Conservation (phyloP, 2,113 vertebrate species). For the Mus spicilegus region DNA sequence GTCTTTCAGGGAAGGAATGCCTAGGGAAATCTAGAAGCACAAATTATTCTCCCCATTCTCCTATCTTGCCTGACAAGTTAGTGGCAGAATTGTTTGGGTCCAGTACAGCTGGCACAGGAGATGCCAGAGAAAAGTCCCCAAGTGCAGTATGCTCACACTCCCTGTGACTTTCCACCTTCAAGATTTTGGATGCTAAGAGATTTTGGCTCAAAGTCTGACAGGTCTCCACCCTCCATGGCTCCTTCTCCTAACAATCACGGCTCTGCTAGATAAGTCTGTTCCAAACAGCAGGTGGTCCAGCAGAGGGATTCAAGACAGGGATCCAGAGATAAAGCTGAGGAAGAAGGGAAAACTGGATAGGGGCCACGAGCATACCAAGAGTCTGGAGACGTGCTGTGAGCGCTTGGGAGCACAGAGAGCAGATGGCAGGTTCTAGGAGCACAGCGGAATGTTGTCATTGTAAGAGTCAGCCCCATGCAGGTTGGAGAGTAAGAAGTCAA, state of each 20-base stretch:
- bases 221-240: too few species aligned
- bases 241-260: not conserved
- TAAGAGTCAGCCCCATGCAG: not conserved
- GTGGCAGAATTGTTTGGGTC: not conserved
- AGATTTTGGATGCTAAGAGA: constrained; percentile 18
- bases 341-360: not conserved
- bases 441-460: not conserved
- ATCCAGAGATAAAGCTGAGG: not conserved
- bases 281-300: not conserved
- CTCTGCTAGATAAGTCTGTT: constrained; percentile 9
- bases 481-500: accelerated
- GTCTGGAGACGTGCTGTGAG: not conserved
- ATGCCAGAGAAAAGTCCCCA: not conserved
- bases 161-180: constrained; percentile 25
- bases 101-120: accelerated
- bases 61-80: not conserved
- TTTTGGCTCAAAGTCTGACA: constrained; percentile 9
- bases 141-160: not conserved
- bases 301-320: not conserved
- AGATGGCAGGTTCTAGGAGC: not conserved
- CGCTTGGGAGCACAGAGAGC: not conserved
- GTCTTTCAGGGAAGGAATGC: not conserved
- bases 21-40: constrained; percentile 42
- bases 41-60: not conserved
- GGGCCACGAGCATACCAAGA: not conserved